A percentile compares a stretch with the other conserved stretches of the same genome.
phyloP scores from a whole-genome alignment of 1,140 invertebrate species.

The Caerostris darwini region DNA sequence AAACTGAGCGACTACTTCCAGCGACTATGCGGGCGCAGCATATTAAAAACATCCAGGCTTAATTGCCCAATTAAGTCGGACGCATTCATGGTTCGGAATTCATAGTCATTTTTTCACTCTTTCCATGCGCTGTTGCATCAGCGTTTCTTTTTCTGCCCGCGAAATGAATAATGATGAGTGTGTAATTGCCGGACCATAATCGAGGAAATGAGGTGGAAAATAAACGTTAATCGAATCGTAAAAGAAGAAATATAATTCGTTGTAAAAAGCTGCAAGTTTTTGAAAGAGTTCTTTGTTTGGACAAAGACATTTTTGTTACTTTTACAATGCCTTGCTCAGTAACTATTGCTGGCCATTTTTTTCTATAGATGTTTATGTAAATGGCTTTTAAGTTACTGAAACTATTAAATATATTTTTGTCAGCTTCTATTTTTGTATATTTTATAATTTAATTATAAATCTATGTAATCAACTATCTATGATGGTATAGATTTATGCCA shows the following conservation, averaged over 20 bases:
- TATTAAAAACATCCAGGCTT: conserved; percentile 19
- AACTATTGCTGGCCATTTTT: too few relatives aligned
- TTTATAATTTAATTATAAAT: too few relatives aligned
- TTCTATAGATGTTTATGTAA: too few relatives aligned
- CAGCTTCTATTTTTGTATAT: too few relatives aligned
- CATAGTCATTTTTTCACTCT: conserved; percentile 11
- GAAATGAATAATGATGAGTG: neutral
- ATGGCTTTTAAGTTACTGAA: too few relatives aligned
- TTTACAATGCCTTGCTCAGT: neutral
- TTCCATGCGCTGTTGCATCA: neutral
- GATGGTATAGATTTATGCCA: too few relatives aligned
- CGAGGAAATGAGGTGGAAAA: conserved; percentile 27
- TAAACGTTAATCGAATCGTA: conserved; percentile 35
- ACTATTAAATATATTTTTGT: too few relatives aligned
- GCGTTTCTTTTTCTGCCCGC: neutral
- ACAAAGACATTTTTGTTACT: neutral
- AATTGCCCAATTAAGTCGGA: conserved; percentile 31
- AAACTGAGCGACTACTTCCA: neutral
- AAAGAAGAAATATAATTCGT: conserved; percentile 13
- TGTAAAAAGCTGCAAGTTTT: neutral
- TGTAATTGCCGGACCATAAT: neutral
- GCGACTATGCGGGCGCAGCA: conserved; percentile 28
- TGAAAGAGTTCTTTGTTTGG: conserved; percentile 5
- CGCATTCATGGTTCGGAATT: conserved; percentile 8
- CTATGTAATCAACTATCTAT: too few relatives aligned